Evolutionary conservation across 2,797 vertebrate genomes (phyloP), one percentile per base, ranked within the genome.

Genomic region (Lophius americanus): DNA sequence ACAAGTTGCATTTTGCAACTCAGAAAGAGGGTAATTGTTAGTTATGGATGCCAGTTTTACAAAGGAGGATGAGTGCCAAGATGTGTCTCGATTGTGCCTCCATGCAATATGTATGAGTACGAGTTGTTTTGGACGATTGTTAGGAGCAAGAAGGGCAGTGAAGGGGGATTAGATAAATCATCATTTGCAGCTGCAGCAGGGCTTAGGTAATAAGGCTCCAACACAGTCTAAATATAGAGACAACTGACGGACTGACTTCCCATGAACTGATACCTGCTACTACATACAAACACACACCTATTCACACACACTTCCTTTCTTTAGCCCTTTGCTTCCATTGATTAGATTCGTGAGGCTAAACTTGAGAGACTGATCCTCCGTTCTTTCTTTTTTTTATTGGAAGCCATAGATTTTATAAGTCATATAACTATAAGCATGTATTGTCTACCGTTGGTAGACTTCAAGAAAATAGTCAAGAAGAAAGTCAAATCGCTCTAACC

Each of bases 211-310:
- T 85, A 88, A 83, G 85, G 83, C 89, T 88, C 68, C 51, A 68
- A 77, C 76, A 78, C 82, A 82, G 86, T 83, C 88, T 91, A 92
- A 90, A 91, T 92, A 91, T 91, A 92, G 89, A 88, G 76, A 81
- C 77, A 74, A 76, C 73, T 86, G 84, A 83, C 74, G 87, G 85
- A 78, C 81, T 85, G 76, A 50, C 80, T 87, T 84, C 81, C 88
- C 84, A 84, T 76, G 78, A 81, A 85, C 83, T 78, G 77, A 79
- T 88, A 79, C 78, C 54, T 75, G 79, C 72, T 72, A 62, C 78
- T 12, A 75, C 55, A 69, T 70, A 74, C 62, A 64, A 53, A 63
- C 67, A 68, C 60, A 61, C 33, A 56, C 10, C 43, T 48, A 72
- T 51, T 60, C 54, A 48, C 39, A 58, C 51, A 54, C 10, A 68